phyloP scores from a whole-genome alignment of 2,113 vertebrate species.

The Amblyornis subalaris region DNA sequence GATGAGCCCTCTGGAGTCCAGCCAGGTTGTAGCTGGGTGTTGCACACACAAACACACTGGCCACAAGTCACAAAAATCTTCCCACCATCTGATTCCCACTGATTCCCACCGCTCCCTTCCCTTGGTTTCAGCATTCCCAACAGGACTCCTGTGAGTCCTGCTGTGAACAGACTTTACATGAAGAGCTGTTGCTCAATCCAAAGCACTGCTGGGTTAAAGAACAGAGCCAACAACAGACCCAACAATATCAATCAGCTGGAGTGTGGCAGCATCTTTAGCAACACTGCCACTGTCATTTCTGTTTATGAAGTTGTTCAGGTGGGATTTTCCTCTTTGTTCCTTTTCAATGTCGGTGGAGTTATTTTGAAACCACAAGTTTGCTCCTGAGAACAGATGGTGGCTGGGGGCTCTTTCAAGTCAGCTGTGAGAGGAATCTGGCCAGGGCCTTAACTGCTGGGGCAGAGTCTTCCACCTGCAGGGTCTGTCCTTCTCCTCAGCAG shows the following conservation, averaged over 20 bases:
- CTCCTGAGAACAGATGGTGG: conserved; percentile 16
- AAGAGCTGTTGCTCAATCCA: background rate
- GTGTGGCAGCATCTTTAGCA: background rate
- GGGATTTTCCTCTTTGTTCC: background rate
- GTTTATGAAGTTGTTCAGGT: background rate
- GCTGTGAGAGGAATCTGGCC: background rate
- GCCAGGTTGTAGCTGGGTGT: background rate
- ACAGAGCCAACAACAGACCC: too few relatives aligned
- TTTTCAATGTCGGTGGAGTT: background rate
- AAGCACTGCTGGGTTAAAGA: background rate
- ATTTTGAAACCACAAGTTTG: conserved; percentile 34
- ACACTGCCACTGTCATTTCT: background rate
- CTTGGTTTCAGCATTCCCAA: background rate
- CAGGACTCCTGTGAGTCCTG: accelerated
- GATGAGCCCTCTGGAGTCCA: background rate
- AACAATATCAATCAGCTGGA: background rate
- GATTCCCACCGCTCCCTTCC: background rate
- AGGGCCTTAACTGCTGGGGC: background rate
- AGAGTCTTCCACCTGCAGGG: background rate
- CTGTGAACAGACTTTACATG: background rate
- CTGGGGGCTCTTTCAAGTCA: background rate
- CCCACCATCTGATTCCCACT: background rate
- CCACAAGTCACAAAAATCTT: background rate
- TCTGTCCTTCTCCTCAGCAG: background rate
- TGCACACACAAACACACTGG: background rate